phyloP scores from a whole-genome alignment of 2,797 vertebrate species.

The Poeciliopsis turneri region DNA sequence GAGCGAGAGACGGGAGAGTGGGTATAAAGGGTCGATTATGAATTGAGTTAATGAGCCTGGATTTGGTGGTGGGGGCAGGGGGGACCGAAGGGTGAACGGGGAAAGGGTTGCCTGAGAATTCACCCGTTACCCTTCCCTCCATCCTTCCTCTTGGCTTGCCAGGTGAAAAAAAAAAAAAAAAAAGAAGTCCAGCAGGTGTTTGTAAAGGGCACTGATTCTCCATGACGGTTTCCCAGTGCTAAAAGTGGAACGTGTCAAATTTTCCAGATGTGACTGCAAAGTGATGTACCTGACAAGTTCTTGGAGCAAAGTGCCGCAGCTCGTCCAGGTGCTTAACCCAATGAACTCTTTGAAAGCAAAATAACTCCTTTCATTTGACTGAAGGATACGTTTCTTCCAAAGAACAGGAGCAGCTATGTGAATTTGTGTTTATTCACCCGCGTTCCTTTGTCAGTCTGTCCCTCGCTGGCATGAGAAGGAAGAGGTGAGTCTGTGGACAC shows the following conservation, averaged over 20 bases:
- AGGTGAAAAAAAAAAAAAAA: slow-evolving; percentile 17
- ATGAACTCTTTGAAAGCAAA: not conserved
- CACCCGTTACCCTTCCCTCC: slow-evolving; percentile 13
- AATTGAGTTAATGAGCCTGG: slow-evolving; percentile 81
- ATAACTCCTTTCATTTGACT: not conserved
- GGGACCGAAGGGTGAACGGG: slow-evolving; percentile 5
- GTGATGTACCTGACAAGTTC: slow-evolving; percentile 27
- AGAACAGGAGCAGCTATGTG: not conserved
- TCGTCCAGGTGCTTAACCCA: slow-evolving; percentile 6
- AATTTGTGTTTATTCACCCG: not conserved
- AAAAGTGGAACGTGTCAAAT: slow-evolving; percentile 38
- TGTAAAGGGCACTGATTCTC: slow-evolving; percentile 52
- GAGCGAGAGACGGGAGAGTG: slow-evolving; percentile 20
- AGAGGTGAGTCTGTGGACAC: slow-evolving; percentile 56
- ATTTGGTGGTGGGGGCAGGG: slow-evolving; percentile 18
- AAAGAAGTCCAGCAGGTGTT: slow-evolving; percentile 64
- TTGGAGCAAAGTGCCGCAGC: not conserved
- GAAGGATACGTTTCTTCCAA: not conserved
- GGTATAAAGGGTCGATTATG: slow-evolving; percentile 66
- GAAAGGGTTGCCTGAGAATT: slow-evolving; percentile 49
- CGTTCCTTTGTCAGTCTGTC: not conserved
- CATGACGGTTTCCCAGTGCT: slow-evolving; percentile 56
- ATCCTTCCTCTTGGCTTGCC: slow-evolving; percentile 19
- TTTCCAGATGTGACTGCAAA: slow-evolving; percentile 34
- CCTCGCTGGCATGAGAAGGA: slow-evolving; percentile 15